Percentiles rank a stretch among this genome's conserved stretches.
These are phyloP conservation scores for Hippocampus barbouri DNA, from an alignment of 2,113 vertebrate genomes.

Conservation along the genomic window DNA sequence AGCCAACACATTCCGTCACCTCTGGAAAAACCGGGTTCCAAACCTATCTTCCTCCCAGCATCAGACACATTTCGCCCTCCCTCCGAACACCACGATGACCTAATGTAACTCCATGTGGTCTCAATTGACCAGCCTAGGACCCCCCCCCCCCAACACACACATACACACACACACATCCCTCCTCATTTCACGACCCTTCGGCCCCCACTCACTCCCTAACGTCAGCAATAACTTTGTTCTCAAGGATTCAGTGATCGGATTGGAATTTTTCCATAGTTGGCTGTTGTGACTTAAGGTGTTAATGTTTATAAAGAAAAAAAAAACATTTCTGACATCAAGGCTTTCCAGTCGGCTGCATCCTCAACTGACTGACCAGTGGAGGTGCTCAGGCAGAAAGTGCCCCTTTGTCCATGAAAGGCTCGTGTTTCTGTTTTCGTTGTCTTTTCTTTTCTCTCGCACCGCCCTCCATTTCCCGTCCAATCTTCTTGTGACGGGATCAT, in stretches of 20 bases:
- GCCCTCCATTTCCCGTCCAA: background rate
- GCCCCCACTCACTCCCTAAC: constrained; percentile 29
- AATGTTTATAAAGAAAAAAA: constrained; percentile 45
- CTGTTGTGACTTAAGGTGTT: constrained; percentile 68
- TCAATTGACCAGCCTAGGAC: constrained; percentile 63
- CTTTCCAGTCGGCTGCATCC: constrained; percentile 40
- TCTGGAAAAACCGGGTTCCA: constrained; percentile 57
- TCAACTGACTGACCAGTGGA: constrained; percentile 25
- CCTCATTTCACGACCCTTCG: constrained; percentile 25
- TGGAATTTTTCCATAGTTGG: constrained; percentile 63
- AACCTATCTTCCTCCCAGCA: constrained; percentile 52
- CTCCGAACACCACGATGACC: constrained; percentile 53
- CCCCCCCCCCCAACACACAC: constrained; percentile 17
- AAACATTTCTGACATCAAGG: constrained; percentile 55
- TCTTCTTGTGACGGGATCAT: constrained; percentile 13
- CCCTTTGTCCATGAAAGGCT: constrained; percentile 63
- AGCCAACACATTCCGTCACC: constrained; percentile 73
- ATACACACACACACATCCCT: background rate
- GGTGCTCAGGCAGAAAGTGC: constrained; percentile 42
- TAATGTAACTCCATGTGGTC: constrained; percentile 55
- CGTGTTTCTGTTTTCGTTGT: constrained; percentile 57
- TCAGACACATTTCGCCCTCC: constrained; percentile 56
- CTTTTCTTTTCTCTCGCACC: constrained; percentile 1
- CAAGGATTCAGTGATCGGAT: constrained; percentile 74
- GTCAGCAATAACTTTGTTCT: constrained; percentile 78